These are phyloP conservation scores for Smittia sp. DNA, from an alignment of 2,888 invertebrate species.

Conservation along the genomic window DNA sequence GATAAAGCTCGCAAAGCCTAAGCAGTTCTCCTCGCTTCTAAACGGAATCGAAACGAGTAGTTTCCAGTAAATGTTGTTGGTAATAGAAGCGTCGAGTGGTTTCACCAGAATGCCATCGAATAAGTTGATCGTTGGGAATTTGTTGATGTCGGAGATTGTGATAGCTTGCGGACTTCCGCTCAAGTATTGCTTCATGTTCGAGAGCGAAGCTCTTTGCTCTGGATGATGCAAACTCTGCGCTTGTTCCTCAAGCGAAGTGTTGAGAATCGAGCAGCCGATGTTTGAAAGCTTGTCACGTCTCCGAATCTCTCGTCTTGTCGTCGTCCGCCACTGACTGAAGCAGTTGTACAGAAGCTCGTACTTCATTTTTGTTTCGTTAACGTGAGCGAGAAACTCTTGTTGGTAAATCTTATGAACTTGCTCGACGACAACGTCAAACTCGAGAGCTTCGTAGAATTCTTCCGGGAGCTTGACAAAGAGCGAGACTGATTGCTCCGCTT, in stretches of 20 bases:
- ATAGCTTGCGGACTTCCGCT: slow-evolving; percentile 50
- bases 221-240: slow-evolving; percentile 52
- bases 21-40: slow-evolving; percentile 46
- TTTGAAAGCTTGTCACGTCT: slow-evolving; percentile 57
- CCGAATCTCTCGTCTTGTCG: slow-evolving; percentile 50
- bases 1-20: slow-evolving; percentile 47
- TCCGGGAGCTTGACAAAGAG: slow-evolving; percentile 13
- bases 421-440: slow-evolving; percentile 11
- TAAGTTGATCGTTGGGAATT: background rate
- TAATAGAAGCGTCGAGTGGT: background rate
- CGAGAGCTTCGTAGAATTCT: slow-evolving; percentile 22
- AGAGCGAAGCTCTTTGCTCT: slow-evolving; percentile 54
- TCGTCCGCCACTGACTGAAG: slow-evolving; percentile 54
- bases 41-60: slow-evolving; percentile 59
- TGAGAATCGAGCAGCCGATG: slow-evolving; percentile 57
- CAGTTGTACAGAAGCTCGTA: slow-evolving; percentile 51
- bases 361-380: slow-evolving; percentile 50
- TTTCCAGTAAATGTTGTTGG: slow-evolving; percentile 57
- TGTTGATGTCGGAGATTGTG: slow-evolving; percentile 46
- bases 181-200: slow-evolving; percentile 56
- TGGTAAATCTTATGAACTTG: slow-evolving; percentile 7
- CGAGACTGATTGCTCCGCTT: background rate
- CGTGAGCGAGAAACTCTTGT: slow-evolving; percentile 50
- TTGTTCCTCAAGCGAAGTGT: slow-evolving; percentile 47
- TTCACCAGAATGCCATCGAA: background rate